Evolutionary conservation across 2,113 vertebrate species (phyloP).

Genomic region (Ceratotherium simum): DNA sequence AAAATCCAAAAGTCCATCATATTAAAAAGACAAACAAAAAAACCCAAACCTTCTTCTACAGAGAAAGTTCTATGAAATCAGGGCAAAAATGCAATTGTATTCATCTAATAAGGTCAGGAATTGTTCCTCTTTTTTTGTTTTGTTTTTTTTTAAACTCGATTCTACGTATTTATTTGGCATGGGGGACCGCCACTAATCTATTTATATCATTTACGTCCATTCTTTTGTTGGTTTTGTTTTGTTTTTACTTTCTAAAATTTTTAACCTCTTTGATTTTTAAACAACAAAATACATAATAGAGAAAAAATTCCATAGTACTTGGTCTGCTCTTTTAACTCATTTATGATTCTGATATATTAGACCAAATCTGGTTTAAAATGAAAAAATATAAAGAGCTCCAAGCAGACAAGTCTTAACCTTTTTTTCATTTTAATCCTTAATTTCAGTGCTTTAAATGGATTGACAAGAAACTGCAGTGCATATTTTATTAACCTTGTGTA

Average conservation of each 20-base stretch:
- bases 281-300: not conserved
- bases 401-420: not conserved
- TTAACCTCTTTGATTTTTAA: constrained; percentile 36
- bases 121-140: not conserved
- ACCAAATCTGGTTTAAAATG: not conserved
- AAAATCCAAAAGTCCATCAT: not conserved
- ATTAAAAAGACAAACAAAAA: not conserved
- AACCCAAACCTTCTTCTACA: not conserved
- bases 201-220: not conserved
- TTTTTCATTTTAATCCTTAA: not conserved
- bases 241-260: not conserved
- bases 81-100: not conserved
- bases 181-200: not conserved
- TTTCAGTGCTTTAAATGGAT: not conserved
- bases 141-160: not conserved
- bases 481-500: not conserved
- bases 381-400: not conserved
- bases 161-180: not conserved
- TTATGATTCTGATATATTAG: not conserved
- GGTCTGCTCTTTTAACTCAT: not conserved
- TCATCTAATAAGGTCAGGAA: not conserved
- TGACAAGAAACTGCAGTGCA: not conserved
- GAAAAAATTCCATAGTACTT: not conserved
- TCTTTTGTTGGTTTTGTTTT: not conserved
- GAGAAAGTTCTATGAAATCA: not conserved